phyloP scores from a whole-genome alignment of 2,888 invertebrate species.

The Noctua fimbriata region DNA sequence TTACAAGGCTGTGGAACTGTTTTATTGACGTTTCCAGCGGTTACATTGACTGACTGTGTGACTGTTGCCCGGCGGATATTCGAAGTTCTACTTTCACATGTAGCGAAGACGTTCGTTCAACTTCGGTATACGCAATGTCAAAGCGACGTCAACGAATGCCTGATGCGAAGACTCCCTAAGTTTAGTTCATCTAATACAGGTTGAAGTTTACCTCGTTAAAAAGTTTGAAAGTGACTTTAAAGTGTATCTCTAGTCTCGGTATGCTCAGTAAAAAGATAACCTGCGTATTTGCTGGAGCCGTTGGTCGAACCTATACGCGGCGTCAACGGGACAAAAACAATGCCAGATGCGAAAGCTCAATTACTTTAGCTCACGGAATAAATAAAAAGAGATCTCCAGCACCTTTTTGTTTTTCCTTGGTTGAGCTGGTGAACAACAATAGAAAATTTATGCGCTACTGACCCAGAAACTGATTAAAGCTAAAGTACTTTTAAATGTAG shows the following conservation, averaged over 20 bases:
- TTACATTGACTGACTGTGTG: no score
- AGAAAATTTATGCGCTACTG: background rate
- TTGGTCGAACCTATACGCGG: background rate
- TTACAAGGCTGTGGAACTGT: background rate
- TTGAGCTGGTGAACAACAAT: background rate
- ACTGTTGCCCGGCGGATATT: background rate
- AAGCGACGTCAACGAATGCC: no score
- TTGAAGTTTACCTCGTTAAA: background rate
- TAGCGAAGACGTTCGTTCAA: background rate
- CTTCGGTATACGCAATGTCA: background rate
- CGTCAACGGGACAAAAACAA: background rate
- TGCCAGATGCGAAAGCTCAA: background rate
- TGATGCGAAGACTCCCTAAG: background rate
- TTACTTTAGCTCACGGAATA: background rate
- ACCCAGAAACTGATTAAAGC: background rate
- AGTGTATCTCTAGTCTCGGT: background rate
- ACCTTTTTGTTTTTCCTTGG: background rate
- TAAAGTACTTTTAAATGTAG: conserved; percentile 1
- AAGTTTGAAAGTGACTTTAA: background rate
- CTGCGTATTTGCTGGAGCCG: background rate
- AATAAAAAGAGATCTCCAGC: background rate
- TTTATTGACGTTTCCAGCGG: background rate
- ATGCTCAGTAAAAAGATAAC: background rate
- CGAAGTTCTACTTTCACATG: background rate
- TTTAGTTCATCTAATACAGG: background rate